phyloP scores from a whole-genome alignment of 2,113 vertebrate species.

The Tapirus terrestris region DNA sequence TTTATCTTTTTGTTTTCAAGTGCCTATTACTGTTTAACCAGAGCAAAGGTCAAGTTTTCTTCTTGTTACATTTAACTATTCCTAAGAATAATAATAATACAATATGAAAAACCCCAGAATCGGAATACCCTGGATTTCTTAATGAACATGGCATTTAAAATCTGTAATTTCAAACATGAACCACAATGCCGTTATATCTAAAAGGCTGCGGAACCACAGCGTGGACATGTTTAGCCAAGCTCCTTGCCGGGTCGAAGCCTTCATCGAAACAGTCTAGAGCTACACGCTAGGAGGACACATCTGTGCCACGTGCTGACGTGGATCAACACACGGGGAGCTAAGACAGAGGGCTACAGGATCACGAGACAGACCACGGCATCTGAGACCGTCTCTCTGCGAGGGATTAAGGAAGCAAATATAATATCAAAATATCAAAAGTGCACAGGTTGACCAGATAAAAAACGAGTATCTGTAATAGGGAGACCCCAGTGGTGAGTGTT shows the following conservation, averaged over 20 bases:
- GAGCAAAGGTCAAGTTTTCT: slow-evolving; percentile 98
- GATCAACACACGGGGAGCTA: slow-evolving; percentile 76
- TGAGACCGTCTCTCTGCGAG: slow-evolving; percentile 87
- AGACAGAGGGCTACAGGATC: slow-evolving; percentile 71
- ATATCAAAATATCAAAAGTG: slow-evolving; percentile 95
- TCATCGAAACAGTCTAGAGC: slow-evolving; percentile 78
- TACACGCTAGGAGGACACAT: slow-evolving; percentile 66
- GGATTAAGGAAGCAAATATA: slow-evolving; percentile 88
- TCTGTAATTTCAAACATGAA: slow-evolving; percentile 90
- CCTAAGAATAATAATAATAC: slow-evolving; percentile 99
- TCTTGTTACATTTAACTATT: slow-evolving; percentile 98
- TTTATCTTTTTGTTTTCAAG: slow-evolving; percentile 88
- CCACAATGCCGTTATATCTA: slow-evolving; percentile 85
- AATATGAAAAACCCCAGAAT: slow-evolving; percentile 97
- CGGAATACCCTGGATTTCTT: slow-evolving; percentile 97
- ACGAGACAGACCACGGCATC: slow-evolving; percentile 87
- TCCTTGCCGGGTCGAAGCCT: slow-evolving; percentile 85
- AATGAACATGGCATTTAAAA: slow-evolving; percentile 95
- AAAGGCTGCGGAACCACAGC: slow-evolving; percentile 89
- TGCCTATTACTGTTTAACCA: slow-evolving; percentile 94
- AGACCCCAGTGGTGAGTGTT: slow-evolving; percentile 71
- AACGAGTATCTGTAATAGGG: slow-evolving; percentile 82
- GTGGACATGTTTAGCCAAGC: slow-evolving; percentile 81
- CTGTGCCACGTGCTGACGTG: slow-evolving; percentile 83
- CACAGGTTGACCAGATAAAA: slow-evolving; percentile 90